Base-by-base conservation (phyloP, 1,140 invertebrate genomes). In the Aricia agestis region DNA sequence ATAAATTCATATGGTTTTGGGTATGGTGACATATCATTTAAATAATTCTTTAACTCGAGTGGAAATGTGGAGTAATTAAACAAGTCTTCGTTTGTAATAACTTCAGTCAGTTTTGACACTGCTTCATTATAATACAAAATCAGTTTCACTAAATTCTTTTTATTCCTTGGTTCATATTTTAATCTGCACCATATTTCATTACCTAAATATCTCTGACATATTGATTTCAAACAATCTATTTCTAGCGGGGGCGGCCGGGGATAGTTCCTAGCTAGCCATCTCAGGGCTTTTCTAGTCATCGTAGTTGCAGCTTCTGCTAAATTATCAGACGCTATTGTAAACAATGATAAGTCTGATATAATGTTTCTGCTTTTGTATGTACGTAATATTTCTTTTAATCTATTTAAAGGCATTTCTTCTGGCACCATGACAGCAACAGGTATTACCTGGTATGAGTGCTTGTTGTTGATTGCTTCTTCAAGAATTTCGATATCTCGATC, bases 121-220 rank as follows among this genome's bases (percentile, higher is more conserved):
- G 93, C 94, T 76, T 93, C 92, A 79, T 96, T 96, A 74, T 95
- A 95, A 42, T 95, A 83, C 41, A 92, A 82, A 18, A 94, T 93
- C 4, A 95, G 89, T 74, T 93, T 93, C 72, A 93, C 91, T 0
- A 95, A 93, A 74, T 94, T 91, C 31, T 89, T 88, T 81, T 84
- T 11, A 71, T 78, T 84, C 93, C 95, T 80, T 77, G 91, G 74
- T 80, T 89, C 13, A 86, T 81, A 89, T 72, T 93, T 91, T 63
- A 95, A 90, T 74, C 93, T 93, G 58, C 93, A 86, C 93, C 94
- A 96, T 31, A 96, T 89, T 82, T 95, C 95, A 74, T 94, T 93
- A 59, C 93, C 94, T 19, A 95, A 85, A 80, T 93, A 93, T 74
- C 92, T 90, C 67, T 93, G 84, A 74, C 94, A 91, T 68, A 94